Evolutionary conservation across 2,113 vertebrate species (phyloP).

Genomic region (Neofelis nebulosa): DNA sequence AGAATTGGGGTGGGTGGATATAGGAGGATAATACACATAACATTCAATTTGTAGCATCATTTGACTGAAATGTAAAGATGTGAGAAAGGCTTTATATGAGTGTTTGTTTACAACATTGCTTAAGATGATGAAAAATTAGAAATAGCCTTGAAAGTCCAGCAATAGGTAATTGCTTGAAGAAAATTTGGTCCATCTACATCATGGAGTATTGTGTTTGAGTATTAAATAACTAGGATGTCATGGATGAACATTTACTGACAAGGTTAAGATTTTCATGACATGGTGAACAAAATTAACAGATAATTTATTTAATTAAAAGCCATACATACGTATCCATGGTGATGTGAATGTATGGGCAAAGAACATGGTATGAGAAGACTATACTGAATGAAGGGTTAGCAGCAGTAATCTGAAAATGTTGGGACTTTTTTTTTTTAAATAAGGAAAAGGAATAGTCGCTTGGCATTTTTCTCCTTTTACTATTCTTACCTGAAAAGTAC

Average conservation of each 20-base stretch:
- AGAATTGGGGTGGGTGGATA: not conserved
- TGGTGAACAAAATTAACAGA: not conserved
- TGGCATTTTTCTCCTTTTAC: not conserved
- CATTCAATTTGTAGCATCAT: not conserved
- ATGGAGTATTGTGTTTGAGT: not conserved
- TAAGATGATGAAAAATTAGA: not conserved
- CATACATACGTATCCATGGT: not conserved
- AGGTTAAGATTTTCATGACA: not conserved
- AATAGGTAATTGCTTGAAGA: not conserved
- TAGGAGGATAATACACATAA: not conserved
- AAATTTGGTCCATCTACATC: not conserved
- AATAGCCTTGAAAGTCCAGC: not conserved
- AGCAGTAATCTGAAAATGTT: not conserved
- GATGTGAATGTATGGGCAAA: not conserved
- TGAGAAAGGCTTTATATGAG: not conserved
- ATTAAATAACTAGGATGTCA: not conserved
- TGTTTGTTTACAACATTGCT: not conserved
- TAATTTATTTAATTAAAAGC: not conserved
- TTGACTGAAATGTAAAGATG: constrained; percentile 4
- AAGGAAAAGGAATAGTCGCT: not conserved
- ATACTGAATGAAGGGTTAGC: not conserved
- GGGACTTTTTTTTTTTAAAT: not conserved
- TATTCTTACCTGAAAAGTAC: not conserved
- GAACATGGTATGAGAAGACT: not conserved
- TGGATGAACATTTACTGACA: not conserved